Percentiles rank a stretch among this genome's conserved stretches.
phyloP scores from a whole-genome alignment of 37 sponge, comb jelly and placozoan species.

The Ianthella basta region DNA sequence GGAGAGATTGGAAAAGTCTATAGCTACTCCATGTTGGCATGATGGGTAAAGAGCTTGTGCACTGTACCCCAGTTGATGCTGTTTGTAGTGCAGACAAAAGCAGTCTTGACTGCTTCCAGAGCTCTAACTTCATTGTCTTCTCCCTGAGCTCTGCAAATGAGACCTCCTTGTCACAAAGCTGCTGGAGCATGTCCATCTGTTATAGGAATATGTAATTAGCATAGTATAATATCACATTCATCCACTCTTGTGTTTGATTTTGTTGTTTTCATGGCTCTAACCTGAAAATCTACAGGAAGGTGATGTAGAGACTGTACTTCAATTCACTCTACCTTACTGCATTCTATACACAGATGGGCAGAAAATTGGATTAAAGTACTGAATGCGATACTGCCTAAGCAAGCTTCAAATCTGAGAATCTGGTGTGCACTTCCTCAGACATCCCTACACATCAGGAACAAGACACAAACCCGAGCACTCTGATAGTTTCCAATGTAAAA shows the following conservation, averaged over 20 bases:
- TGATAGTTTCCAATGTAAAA: too few relatives aligned
- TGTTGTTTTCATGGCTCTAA: too few relatives aligned
- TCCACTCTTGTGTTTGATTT: neutral
- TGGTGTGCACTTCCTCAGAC: too few relatives aligned
- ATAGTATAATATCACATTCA: neutral
- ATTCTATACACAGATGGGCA: too few relatives aligned
- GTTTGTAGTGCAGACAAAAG: neutral
- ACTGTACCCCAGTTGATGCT: neutral
- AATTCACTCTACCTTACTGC: too few relatives aligned
- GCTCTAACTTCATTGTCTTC: neutral
- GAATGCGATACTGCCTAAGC: too few relatives aligned
- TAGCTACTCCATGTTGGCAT: neutral
- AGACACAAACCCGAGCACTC: too few relatives aligned
- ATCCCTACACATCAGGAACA: too few relatives aligned
- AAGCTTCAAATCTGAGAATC: too few relatives aligned
- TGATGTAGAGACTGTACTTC: too few relatives aligned
- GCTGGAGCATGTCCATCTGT: constrained; percentile 5
- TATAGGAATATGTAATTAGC: neutral
- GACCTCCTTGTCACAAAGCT: neutral
- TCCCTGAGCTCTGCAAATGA: neutral
- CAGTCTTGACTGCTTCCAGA: neutral
- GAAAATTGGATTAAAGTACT: too few relatives aligned
- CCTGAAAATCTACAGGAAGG: too few relatives aligned
- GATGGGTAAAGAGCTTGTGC: neutral
- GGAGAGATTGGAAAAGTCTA: neutral